phyloP scores from a whole-genome alignment of 2,888 invertebrate species.

The Leucophenga montana region DNA sequence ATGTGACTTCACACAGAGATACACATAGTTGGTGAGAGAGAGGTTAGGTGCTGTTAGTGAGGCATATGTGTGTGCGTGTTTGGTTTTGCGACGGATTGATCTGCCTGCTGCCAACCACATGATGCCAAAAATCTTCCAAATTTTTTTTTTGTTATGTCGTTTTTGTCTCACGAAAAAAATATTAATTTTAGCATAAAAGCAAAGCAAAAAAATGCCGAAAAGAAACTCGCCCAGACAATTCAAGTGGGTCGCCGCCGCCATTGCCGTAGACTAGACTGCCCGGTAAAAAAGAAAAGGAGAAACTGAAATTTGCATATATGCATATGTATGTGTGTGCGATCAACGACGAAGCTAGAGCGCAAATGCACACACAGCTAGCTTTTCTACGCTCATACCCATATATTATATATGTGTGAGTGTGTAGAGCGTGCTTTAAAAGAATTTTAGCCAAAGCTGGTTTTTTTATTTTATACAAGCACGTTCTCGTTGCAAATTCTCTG shows the following conservation, averaged over 20 bases:
- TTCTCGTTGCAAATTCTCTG: conserved; percentile 35
- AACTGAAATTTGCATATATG: conserved; percentile 1
- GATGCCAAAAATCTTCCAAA: conserved; percentile 13
- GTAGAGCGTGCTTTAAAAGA: conserved; percentile 39
- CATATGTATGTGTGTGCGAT: neutral
- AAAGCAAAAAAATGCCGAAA: conserved; percentile 14
- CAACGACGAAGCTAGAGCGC: conserved; percentile 13
- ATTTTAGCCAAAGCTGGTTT: conserved; percentile 19
- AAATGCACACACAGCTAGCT: conserved; percentile 31
- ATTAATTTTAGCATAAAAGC: conserved; percentile 58
- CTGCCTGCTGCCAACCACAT: neutral
- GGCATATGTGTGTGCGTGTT: too few species aligned
- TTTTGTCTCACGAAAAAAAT: conserved; percentile 58
- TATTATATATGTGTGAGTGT: conserved; percentile 31
- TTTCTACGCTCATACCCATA: neutral
- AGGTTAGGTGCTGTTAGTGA: too few species aligned
- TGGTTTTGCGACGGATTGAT: neutral
- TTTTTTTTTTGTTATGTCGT: neutral
- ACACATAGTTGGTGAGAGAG: too few species aligned
- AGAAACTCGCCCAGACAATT: conserved; percentile 51
- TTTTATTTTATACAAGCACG: conserved; percentile 9
- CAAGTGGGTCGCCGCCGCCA: conserved; percentile 21
- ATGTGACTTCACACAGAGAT: conserved; percentile 38
- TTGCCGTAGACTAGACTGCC: neutral
- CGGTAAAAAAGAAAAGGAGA: neutral